phyloP scores from a whole-genome alignment of 2,888 invertebrate genomes.

The Charanyca ferruginea region DNA sequence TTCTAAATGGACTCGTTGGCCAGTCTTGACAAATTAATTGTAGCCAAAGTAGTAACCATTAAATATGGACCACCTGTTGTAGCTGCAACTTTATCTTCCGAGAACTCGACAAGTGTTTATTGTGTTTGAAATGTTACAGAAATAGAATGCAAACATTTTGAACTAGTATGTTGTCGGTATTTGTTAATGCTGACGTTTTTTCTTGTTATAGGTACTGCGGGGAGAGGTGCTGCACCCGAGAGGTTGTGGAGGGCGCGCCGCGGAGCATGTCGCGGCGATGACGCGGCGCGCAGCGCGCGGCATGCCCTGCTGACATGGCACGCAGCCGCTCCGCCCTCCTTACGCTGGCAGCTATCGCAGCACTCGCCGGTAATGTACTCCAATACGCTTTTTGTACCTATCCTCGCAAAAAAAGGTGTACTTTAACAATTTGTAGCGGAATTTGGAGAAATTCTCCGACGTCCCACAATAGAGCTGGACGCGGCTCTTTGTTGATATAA shows the following conservation, averaged over 20 bases:
- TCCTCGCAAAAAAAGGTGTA: slow-evolving; percentile 30
- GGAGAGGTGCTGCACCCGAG: slow-evolving; percentile 59
- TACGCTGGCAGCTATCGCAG: slow-evolving; percentile 88
- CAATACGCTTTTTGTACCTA: slow-evolving; percentile 15
- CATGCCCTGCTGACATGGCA: slow-evolving; percentile 90
- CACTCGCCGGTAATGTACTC: slow-evolving; percentile 82
- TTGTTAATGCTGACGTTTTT: neutral
- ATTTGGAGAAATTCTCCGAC: slow-evolving; percentile 33
- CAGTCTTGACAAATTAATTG: slow-evolving; percentile 82
- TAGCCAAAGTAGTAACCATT: slow-evolving; percentile 78
- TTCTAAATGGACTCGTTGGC: slow-evolving; percentile 68
- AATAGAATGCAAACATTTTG: neutral
- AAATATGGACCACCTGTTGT: slow-evolving; percentile 85
- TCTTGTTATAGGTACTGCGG: slow-evolving; percentile 54
- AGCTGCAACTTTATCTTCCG: slow-evolving; percentile 56
- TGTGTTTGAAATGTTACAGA: neutral
- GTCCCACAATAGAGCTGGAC: slow-evolving; percentile 6
- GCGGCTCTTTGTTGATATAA: slow-evolving; percentile 20
- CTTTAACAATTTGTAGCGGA: slow-evolving; percentile 28
- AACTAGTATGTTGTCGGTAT: neutral
- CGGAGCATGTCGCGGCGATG: slow-evolving; percentile 84
- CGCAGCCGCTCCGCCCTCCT: slow-evolving; percentile 89
- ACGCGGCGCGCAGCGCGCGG: slow-evolving; percentile 85
- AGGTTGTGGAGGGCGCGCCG: slow-evolving; percentile 67
- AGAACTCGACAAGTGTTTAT: slow-evolving; percentile 49